Base-by-base conservation (phyloP, 2,888 invertebrate species). In the Cephus pulcher region DNA sequence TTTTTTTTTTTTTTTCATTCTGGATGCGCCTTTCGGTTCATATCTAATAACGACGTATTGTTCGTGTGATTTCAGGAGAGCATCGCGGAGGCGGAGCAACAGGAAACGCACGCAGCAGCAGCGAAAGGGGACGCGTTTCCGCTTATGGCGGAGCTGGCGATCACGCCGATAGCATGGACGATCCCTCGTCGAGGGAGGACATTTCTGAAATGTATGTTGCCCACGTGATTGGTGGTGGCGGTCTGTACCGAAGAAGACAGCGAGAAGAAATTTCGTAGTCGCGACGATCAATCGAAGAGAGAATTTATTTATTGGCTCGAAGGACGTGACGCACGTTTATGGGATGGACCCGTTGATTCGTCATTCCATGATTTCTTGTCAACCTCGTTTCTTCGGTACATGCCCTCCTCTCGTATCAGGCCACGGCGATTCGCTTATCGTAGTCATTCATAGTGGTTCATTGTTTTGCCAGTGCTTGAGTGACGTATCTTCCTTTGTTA, bases 61-160 rank as follows among this genome's bases (percentile, higher is more conserved):
- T 81, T 91, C 92, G 91, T 89, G 90, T 85, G 90, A 90, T 86
- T 89, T 88, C 87, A 92, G 92, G 90, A 90, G 90, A 90, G 75
- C 89, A 91, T 84, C 91, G 91, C 78, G 90, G 91, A 82, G 89
- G 88, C 34, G 81, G 87, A 69, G 88, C 90, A 73, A 88, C 85
- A 76, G 90, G 89, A 85, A 91, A 89, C 82, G 85, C 89, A 75
- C 89, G 91, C 34, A 86, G 88, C 80, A 89, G 86, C 84, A 86
- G 86, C 84, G 91, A 91, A 81, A 88, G 90, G 84, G 89, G 90
- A 84, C 89, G 91, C 82, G 85, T 88, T 88, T 88, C 89, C 84
- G 89, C 86, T 85, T 89, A 89, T 83, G 83, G 85, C 81, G 86
- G 87, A 81, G 83, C 82, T 76, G 84, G 86, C 79, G 91, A 90